Percentiles rank a stretch among this genome's conserved stretches.
These are phyloP conservation scores for Polypterus bichir DNA, from an alignment of 2,113 vertebrate genomes.

Conservation along the genomic window DNA sequence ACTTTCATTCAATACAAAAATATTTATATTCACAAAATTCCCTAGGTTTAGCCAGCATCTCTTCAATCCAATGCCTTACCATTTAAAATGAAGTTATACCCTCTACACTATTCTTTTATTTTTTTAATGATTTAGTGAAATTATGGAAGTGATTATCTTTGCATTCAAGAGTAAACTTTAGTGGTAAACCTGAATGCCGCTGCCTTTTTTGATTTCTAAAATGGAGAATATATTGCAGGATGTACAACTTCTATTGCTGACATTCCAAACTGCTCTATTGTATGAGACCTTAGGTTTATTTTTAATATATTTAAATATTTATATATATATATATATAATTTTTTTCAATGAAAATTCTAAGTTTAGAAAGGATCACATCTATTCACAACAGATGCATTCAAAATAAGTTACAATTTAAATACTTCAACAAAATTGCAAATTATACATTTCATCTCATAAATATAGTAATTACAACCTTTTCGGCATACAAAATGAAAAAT, in stretches of 20 bases:
- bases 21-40: slow-evolving; percentile 13
- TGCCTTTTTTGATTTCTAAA: background rate
- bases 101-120: slow-evolving; percentile 2
- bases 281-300: too few relatives aligned
- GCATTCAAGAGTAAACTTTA: background rate
- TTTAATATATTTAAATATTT: too few relatives aligned
- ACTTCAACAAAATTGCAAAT: background rate
- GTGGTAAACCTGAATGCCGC: background rate
- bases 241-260: background rate
- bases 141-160: slow-evolving; percentile 3
- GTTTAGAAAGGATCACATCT: background rate
- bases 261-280: too few relatives aligned
- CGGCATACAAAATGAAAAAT: background rate
- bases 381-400: background rate
- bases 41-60: background rate
- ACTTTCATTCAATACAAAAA: slow-evolving; percentile 14
- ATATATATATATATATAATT: background rate
- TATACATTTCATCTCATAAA: background rate
- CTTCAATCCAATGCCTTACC: background rate
- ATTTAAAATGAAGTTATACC: background rate
- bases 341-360: background rate
- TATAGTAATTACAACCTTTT: background rate
- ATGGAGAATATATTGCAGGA: background rate
- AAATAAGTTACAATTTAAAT: slow-evolving; percentile 3
- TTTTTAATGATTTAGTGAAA: background rate